Evolutionary conservation across 2,113 vertebrate genomes (phyloP).

Genomic region (Ancistrus triradiatus): DNA sequence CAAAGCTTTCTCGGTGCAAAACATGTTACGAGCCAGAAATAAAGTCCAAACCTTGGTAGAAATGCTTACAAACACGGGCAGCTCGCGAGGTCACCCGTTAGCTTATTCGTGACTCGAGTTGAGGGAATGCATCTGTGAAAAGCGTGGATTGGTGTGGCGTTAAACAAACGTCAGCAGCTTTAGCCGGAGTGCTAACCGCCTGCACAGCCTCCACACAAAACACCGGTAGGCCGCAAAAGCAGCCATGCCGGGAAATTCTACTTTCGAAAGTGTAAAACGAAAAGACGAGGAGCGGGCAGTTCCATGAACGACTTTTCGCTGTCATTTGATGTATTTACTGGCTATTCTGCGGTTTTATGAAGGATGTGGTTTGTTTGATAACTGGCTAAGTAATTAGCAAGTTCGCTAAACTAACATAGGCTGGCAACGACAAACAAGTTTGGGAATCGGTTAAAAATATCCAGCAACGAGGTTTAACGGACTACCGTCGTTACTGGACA

Average conservation of each 20-base stretch:
- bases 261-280: not conserved
- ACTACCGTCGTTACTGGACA: too few species aligned
- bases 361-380: too few species aligned
- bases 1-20: too few species aligned
- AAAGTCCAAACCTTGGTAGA: too few species aligned
- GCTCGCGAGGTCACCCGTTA: too few species aligned
- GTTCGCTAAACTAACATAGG: not conserved
- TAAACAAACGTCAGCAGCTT: slow-evolving; percentile 26
- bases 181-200: slow-evolving; percentile 47
- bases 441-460: not conserved
- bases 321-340: not conserved
- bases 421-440: not conserved
- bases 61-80: too few species aligned
- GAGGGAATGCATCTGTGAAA: not conserved
- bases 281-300: not conserved
- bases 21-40: too few species aligned
- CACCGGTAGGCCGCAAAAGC: slow-evolving; percentile 41
- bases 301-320: not conserved
- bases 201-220: slow-evolving; percentile 10
- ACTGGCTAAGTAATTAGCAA: not conserved
- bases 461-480: too few species aligned
- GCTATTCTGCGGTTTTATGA: not conserved
- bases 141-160: slow-evolving; percentile 3
- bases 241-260: slow-evolving; percentile 12
- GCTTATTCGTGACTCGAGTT: not conserved